A percentile compares a stretch with the other conserved stretches of the same genome.
Evolutionary conservation across 2,797 vertebrate genomes (phyloP).

Genomic region (Sebastes dallii): DNA sequence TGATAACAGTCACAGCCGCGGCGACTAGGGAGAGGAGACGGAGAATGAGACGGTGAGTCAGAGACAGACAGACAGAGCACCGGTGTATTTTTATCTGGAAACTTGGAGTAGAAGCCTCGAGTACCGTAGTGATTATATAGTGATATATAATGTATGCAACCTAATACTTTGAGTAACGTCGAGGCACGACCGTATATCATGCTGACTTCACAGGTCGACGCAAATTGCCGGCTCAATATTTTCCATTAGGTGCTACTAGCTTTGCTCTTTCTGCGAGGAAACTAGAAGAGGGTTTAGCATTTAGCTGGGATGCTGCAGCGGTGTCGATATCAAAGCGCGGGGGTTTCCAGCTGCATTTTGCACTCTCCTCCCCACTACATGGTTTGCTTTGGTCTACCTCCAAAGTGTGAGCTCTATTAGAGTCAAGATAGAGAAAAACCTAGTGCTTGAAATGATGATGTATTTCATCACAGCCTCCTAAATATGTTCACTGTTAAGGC

Average conservation of each 20-base stretch:
- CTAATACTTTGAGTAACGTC: conserved; percentile 57
- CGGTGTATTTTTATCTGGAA: conserved; percentile 30
- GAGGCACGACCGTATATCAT: conserved; percentile 42
- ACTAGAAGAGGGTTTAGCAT: conserved; percentile 16
- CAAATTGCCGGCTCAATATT: conserved; percentile 58
- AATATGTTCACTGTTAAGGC: conserved; percentile 22
- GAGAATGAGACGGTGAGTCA: conserved; percentile 46
- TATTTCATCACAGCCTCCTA: conserved; percentile 3
- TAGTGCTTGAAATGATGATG: not conserved
- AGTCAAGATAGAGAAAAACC: conserved; percentile 11
- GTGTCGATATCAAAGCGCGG: conserved; percentile 17
- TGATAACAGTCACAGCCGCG: conserved; percentile 41
- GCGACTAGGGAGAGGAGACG: conserved; percentile 28
- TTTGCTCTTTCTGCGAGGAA: conserved; percentile 40
- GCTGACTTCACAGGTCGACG: conserved; percentile 50
- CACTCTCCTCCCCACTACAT: conserved; percentile 14
- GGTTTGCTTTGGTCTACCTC: conserved; percentile 36
- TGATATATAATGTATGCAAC: conserved; percentile 39
- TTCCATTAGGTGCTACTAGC: conserved; percentile 49
- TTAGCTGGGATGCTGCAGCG: conserved; percentile 10
- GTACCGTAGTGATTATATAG: conserved; percentile 12
- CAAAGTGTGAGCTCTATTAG: conserved; percentile 9
- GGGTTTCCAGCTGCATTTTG: not conserved
- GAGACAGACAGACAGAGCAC: not conserved
- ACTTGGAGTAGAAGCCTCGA: not conserved